Conservation (phyloP, 2,113 vertebrate genomes). For the Lycaon pictus region DNA sequence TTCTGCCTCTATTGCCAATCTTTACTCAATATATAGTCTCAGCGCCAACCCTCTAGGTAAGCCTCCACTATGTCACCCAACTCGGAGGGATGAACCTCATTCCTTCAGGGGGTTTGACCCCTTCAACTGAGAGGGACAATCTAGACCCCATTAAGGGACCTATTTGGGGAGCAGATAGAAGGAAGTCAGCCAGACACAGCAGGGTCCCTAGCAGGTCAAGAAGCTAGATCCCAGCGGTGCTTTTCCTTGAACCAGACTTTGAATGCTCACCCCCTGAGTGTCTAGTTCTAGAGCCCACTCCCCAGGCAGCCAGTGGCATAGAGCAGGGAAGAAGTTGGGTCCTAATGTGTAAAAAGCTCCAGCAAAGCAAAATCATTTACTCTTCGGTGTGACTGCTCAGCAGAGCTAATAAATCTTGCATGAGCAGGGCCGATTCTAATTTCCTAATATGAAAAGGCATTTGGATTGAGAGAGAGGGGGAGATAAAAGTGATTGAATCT, state of each 20-base stretch:
- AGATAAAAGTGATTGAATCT: conserved; percentile 93
- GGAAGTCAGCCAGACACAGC: neutral
- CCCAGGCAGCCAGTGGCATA: conserved; percentile 46
- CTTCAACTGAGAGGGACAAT: neutral
- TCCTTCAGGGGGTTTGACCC: neutral
- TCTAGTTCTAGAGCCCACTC: conserved; percentile 45
- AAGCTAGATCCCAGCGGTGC: neutral
- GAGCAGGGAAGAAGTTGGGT: conserved; percentile 82
- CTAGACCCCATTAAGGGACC: neutral
- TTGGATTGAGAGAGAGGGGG: conserved; percentile 90
- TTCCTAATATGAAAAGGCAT: conserved; percentile 93
- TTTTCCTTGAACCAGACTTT: neutral
- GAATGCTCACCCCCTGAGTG: neutral
- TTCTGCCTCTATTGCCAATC: neutral
- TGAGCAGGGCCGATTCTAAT: conserved; percentile 92
- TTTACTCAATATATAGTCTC: neutral
- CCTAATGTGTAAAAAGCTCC: conserved; percentile 89
- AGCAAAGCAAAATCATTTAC: conserved; percentile 91
- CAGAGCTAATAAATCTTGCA: conserved; percentile 93
- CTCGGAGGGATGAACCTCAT: neutral
- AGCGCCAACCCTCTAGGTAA: neutral
- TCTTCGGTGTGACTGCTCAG: conserved; percentile 89
- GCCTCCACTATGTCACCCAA: neutral
- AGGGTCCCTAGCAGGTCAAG: conserved; percentile 19
- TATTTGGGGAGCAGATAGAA: neutral